Percentiles rank a stretch among this genome's conserved stretches.
These are phyloP conservation scores for Antennarius maculatus DNA, from an alignment of 2,797 vertebrate genomes.

Conservation along the genomic window DNA sequence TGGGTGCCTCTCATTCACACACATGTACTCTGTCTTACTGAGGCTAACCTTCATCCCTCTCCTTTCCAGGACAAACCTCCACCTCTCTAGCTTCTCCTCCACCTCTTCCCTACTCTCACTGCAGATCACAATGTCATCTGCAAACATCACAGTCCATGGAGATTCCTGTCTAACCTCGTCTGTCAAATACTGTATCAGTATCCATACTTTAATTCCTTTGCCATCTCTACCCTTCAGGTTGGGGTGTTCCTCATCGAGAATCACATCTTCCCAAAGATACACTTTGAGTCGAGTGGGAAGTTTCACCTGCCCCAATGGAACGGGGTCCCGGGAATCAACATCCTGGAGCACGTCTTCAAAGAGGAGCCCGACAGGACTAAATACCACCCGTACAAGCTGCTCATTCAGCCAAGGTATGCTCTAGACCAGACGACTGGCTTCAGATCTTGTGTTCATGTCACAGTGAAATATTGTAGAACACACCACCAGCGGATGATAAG, in stretches of 20 bases:
- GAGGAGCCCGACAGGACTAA: constrained; percentile 16
- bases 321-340: constrained; percentile 67
- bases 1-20: too few relatives aligned
- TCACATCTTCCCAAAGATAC: constrained; percentile 75
- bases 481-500: too few relatives aligned
- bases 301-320: constrained; percentile 68
- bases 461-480: too few relatives aligned
- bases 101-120: too few relatives aligned
- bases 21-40: too few relatives aligned
- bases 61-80: too few relatives aligned
- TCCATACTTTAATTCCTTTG: background rate
- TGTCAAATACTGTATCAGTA: background rate
- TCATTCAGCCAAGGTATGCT: constrained; percentile 62
- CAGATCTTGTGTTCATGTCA: too few relatives aligned
- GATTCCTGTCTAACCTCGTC: too few relatives aligned
- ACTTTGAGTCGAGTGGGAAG: constrained; percentile 52
- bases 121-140: too few relatives aligned
- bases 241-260: constrained; percentile 79
- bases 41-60: too few relatives aligned
- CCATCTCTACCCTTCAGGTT: constrained; percentile 6
- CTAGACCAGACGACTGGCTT: background rate
- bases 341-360: constrained; percentile 70
- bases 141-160: too few relatives aligned
- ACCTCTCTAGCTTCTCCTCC: too few relatives aligned
- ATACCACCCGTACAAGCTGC: constrained; percentile 59